Evolutionary conservation across 2,888 invertebrate species (phyloP).

Genomic region (Drosophila lutescens): DNA sequence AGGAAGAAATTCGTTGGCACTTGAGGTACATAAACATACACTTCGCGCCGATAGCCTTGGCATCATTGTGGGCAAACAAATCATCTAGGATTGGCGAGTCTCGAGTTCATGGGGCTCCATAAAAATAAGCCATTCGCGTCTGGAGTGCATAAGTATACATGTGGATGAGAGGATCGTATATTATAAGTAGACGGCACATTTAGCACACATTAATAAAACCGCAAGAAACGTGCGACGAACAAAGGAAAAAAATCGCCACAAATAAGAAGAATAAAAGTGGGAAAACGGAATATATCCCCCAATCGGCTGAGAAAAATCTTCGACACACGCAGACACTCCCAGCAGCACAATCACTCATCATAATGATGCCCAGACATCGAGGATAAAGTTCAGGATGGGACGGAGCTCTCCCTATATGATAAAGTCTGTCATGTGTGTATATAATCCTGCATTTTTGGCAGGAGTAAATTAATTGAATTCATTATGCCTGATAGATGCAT

Average conservation of each 20-base stretch:
- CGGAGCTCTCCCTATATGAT: background rate
- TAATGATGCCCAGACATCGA: conserved; percentile 65
- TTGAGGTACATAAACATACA: conserved; percentile 49
- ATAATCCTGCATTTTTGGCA: conserved; percentile 46
- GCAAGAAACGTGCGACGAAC: conserved; percentile 60
- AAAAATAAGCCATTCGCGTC: conserved; percentile 44
- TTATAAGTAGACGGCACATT: conserved; percentile 67
- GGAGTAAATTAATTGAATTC: conserved; percentile 77
- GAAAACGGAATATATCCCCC: conserved; percentile 14
- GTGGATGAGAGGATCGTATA: conserved; percentile 56
- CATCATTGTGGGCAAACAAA: conserved; percentile 54
- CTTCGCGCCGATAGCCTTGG: conserved; percentile 55
- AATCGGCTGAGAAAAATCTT: conserved; percentile 18
- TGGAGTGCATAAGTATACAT: conserved; percentile 38
- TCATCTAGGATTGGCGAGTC: conserved; percentile 24
- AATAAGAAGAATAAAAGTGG: conserved; percentile 10
- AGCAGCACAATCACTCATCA: conserved; percentile 72
- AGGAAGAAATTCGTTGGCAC: conserved; percentile 48
- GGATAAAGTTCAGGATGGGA: conserved; percentile 31
- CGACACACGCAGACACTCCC: conserved; percentile 44
- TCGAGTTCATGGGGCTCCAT: conserved; percentile 42
- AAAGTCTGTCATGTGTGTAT: conserved; percentile 10
- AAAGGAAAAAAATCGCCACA: conserved; percentile 9
- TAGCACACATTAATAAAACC: conserved; percentile 74
- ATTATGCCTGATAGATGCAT: conserved; percentile 66